phyloP scores from a whole-genome alignment of 1,140 invertebrate genomes.

The Neotoxoptera formosana region DNA sequence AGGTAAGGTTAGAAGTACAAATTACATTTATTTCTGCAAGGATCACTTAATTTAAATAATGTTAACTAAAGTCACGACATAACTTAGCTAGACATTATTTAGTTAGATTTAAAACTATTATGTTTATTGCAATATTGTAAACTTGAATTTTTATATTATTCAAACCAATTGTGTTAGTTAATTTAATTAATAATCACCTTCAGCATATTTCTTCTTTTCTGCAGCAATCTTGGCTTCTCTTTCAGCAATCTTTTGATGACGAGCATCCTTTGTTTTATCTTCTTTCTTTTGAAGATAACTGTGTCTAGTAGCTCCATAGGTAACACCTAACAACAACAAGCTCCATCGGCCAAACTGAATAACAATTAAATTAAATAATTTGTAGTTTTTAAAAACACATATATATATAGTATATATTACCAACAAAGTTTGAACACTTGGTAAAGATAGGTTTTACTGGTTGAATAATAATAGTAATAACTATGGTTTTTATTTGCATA shows the following conservation, averaged over 20 bases:
- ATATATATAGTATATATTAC: background rate
- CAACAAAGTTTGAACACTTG: background rate
- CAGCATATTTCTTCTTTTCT: conserved; percentile 38
- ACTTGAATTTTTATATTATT: background rate
- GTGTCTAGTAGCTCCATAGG: conserved; percentile 60
- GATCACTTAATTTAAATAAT: too few species aligned
- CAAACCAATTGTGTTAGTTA: background rate
- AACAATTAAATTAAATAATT: background rate
- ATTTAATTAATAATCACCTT: conserved; percentile 1
- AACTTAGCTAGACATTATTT: background rate
- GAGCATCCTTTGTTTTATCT: conserved; percentile 32
- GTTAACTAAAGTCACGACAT: too few species aligned
- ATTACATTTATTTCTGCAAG: too few species aligned
- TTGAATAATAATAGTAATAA: background rate
- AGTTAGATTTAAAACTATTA: background rate
- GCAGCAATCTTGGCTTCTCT: background rate
- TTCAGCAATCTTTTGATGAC: background rate
- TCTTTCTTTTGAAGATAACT: conserved; percentile 57
- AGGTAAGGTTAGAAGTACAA: background rate
- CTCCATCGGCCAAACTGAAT: conserved; percentile 60
- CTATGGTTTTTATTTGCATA: background rate
- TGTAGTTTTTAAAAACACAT: background rate
- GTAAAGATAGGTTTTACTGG: background rate
- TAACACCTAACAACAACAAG: conserved; percentile 56
- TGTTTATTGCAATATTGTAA: background rate